Evolutionary conservation across 1,140 invertebrate species (phyloP), one percentile per base, ranked within the genome.

Genomic region (Zaprionus ornatus): DNA sequence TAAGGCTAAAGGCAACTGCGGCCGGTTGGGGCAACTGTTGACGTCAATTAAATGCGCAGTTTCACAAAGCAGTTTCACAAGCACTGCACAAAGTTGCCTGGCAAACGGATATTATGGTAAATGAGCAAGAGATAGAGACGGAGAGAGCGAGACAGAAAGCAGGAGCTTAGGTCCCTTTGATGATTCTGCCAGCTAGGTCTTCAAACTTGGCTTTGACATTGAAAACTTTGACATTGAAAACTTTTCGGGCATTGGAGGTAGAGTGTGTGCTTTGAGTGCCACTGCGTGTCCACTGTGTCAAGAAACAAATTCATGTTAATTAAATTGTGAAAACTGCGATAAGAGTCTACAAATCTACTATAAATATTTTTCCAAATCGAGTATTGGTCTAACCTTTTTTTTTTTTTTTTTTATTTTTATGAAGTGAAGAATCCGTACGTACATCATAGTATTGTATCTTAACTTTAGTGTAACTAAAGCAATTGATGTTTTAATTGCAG

Each of bases 41-140:
- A 80, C 84, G 74, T 80, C 83, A 88, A 80, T 80, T 78, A 77
- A 86, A 73, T 74, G 79, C 83, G 77, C 50, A 75, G 77, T 71
- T 76, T 42, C 13, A 40, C 19, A 61, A 48, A 68, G 27, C 32
- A 40, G 25, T 25, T 25, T 25, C 40, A 4, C 17, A n/a, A 63
- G 54, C 35, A 59, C 19, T 78, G 61, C 72, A 62, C 29, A 57
- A 35, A 62, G 42, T 59, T 71, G 19, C 9, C 45, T 17, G 13
- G 21, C 27, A 65, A 29, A 65, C 55, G 61, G 37, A 60, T 72
- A 68, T 72, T 61, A 32, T 10, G 29, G 29, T 32, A 60, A 64
- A 45, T 50, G 27, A 67, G 45, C 45, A 5, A 13, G 10, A 50
- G 10, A 48, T 21, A 19, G 1, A 17, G 40, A n/a, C 6, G 3